phyloP scores from a whole-genome alignment of 2,113 vertebrate genomes.

The Kobus ellipsiprymnus region DNA sequence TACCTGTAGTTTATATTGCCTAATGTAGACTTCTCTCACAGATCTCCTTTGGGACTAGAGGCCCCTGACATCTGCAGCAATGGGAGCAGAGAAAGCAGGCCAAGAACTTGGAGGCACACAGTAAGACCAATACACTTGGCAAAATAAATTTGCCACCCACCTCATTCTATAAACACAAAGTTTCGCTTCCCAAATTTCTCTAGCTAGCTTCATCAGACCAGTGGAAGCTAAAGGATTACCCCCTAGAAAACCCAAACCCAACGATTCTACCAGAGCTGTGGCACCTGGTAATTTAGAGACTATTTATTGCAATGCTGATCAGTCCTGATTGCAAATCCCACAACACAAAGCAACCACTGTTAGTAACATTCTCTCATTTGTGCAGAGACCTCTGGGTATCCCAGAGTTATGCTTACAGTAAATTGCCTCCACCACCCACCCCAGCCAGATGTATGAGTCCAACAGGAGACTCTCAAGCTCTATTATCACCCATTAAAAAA shows the following conservation, averaged over 20 bases:
- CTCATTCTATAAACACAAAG: background rate
- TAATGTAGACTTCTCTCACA: background rate
- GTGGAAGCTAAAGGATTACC: background rate
- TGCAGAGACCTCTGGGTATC: constrained; percentile 8
- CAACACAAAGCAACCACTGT: constrained; percentile 7
- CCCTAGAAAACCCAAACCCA: background rate
- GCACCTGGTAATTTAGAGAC: background rate
- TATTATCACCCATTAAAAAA: constrained; percentile 41
- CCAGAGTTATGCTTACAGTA: background rate
- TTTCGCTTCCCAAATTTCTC: background rate
- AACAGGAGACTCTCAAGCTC: constrained; percentile 1
- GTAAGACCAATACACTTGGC: background rate
- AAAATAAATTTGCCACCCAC: background rate
- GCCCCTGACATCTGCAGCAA: background rate
- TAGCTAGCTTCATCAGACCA: background rate
- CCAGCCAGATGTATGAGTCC: background rate
- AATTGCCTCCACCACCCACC: background rate
- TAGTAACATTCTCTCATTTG: background rate
- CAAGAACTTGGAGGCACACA: too few relatives aligned
- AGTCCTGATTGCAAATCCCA: constrained; percentile 23
- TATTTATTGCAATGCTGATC: constrained; percentile 14
- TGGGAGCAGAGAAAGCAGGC: background rate
- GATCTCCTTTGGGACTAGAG: background rate
- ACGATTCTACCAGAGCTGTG: background rate
- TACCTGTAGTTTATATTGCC: background rate